Evolutionary conservation across 2,888 invertebrate species (phyloP).

Genomic region (Philhelius pedissequus): DNA sequence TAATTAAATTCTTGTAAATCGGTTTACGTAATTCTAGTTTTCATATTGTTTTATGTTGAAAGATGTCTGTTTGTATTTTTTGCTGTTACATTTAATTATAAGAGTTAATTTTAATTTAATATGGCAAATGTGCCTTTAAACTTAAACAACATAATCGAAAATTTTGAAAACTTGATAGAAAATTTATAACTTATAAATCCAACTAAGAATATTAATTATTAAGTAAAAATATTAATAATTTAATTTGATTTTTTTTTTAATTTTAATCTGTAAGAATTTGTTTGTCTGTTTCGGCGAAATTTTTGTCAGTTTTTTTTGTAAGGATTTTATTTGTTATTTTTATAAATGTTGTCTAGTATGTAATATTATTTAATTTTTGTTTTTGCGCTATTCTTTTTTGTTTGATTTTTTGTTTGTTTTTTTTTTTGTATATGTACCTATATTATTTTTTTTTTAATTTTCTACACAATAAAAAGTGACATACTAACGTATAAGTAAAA

Average conservation of each 20-base stretch:
- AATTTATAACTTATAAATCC: constrained; percentile 44
- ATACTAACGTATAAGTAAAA: constrained; percentile 90
- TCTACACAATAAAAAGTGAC: constrained; percentile 63
- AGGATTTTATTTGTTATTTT: constrained; percentile 38
- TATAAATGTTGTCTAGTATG: constrained; percentile 60
- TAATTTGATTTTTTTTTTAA: not conserved
- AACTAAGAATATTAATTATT: constrained; percentile 55
- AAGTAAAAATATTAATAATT: constrained; percentile 40
- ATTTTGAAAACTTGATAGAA: constrained; percentile 29
- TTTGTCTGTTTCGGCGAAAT: constrained; percentile 16
- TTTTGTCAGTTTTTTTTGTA: constrained; percentile 45
- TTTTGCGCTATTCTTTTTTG: constrained; percentile 60
- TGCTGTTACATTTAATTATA: not conserved
- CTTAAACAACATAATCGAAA: constrained; percentile 22
- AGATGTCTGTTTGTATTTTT: constrained; percentile 4
- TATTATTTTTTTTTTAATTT: constrained; percentile 71
- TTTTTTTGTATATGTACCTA: too few species aligned
- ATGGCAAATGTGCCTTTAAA: constrained; percentile 36
- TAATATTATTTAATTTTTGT: constrained; percentile 1
- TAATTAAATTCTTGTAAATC: constrained; percentile 43
- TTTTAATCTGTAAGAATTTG: constrained; percentile 42
- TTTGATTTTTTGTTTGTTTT: constrained; percentile 70
- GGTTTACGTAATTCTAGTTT: constrained; percentile 13
- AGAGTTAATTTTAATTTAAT: not conserved
- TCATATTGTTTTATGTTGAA: not conserved